These are phyloP conservation scores for Bactericera cockerelli DNA, from an alignment of 1,140 invertebrate species.

Conservation along the genomic window DNA sequence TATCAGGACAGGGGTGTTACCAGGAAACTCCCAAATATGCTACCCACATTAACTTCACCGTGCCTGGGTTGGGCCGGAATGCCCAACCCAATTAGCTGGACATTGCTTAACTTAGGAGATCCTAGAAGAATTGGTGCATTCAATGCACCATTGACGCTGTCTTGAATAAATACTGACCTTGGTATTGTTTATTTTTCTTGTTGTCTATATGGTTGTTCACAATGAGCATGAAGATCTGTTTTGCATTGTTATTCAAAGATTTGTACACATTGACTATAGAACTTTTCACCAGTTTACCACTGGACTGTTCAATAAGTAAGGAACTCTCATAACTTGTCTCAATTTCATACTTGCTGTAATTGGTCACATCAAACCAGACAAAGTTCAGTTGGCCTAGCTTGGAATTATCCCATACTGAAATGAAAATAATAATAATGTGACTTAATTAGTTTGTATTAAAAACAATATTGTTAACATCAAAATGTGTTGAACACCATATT, in stretches of 20 bases:
- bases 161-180: too few species aligned
- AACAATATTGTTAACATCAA: conserved; percentile 9
- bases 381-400: conserved; percentile 71
- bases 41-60: too few species aligned
- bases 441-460: conserved; percentile 12
- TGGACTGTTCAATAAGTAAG: conserved; percentile 54
- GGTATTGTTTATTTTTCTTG: conserved; percentile 48
- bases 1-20: too few species aligned
- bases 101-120: too few species aligned
- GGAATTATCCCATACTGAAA: conserved; percentile 74
- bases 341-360: conserved; percentile 60
- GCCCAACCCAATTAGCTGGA: too few species aligned
- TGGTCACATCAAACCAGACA: conserved; percentile 77
- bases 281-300: conserved; percentile 59
- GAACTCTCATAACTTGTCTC: conserved; percentile 83
- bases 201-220: conserved; percentile 63
- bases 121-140: too few species aligned
- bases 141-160: too few species aligned
- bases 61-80: too few species aligned
- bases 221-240: conserved; percentile 68
- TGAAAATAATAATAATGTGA: conserved; percentile 15
- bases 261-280: conserved; percentile 76
- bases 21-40: too few species aligned
- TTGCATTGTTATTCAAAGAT: conserved; percentile 74
- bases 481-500: not conserved